Evolutionary conservation across 1,140 invertebrate species (phyloP), one percentile per base, ranked within the genome.

Genomic region (Maniola jurtina): DNA sequence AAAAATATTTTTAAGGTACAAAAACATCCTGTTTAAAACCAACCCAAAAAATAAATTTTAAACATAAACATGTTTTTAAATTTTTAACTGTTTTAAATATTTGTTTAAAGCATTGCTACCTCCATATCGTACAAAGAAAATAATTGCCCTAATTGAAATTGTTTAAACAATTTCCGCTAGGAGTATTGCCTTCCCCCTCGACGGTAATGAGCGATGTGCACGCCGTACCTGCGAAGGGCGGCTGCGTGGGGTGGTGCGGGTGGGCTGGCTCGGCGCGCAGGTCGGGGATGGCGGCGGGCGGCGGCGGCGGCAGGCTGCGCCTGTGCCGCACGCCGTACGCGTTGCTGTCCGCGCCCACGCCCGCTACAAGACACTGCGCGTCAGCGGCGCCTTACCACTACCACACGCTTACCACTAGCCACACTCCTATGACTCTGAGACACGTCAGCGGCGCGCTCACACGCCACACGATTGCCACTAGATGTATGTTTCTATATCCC

Each of bases 321-420:
- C 95, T 94, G 93, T 96, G 95, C 86, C 94, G 94, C 91, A 96
- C 96, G 84, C 96, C 95, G 90, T 96, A 95, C 92, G 92, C 94
- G 94, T 96, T 96, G 92, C 95, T 93, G 86, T 93, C 92, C 91
- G 92, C 91, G 88, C 91, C 80, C 88, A 79, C 78, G 71, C 66
- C 14, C 71, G 66, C 73, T 69, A 74, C 74, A 79, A 71, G 58
- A 50, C 72, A 70, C 66, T 72, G 67, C 71, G 61, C 42, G 58
- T 14, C 70, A 61, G 68, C 69, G 68, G 57, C 70, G 47, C 67
- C 54, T 66, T 33, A 36, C 50, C 42, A 63, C 62, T 38, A 59
- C n/a, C 66, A 61, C 66, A 56, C 65, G 14, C 42, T 11, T n/a
- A 45, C 16, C 68, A 50, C 61, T 38, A 58, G 45, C 34, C 62